These are phyloP conservation scores for Metacarcinus magister DNA, from an alignment of 2,888 invertebrate species.

Conservation along the genomic window DNA sequence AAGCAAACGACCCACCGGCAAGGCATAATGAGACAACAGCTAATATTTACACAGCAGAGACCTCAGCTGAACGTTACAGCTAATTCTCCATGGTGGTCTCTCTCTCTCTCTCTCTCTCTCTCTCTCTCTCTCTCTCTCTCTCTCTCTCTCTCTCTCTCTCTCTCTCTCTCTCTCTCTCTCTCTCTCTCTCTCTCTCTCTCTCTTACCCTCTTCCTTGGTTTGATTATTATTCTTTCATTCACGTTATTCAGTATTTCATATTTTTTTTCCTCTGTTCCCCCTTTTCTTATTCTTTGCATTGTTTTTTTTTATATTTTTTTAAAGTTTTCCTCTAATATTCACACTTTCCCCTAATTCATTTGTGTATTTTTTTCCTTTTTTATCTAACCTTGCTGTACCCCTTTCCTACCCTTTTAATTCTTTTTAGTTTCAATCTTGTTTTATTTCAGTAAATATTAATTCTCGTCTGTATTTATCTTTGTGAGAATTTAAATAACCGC, in stretches of 20 bases:
- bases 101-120: slow-evolving; percentile 53
- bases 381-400: neutral
- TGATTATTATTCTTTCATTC: neutral
- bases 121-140: slow-evolving; percentile 20
- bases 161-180: too few relatives aligned
- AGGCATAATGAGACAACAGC: neutral
- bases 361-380: neutral
- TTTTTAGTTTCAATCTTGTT: neutral
- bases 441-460: neutral
- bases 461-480: neutral
- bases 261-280: neutral
- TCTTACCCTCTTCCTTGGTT: neutral
- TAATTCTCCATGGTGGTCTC: neutral
- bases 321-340: neutral
- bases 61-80: neutral
- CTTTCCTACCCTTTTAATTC: neutral
- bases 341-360: neutral
- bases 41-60: neutral
- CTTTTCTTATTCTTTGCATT: neutral
- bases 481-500: neutral
- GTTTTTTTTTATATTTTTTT: neutral
- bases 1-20: neutral
- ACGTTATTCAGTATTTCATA: neutral
- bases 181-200: neutral
- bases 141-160: too few relatives aligned